Percentiles rank a stretch among this genome's conserved stretches.
These are phyloP conservation scores for Acleris emargana DNA, from an alignment of 2,888 invertebrate species.

Conservation along the genomic window DNA sequence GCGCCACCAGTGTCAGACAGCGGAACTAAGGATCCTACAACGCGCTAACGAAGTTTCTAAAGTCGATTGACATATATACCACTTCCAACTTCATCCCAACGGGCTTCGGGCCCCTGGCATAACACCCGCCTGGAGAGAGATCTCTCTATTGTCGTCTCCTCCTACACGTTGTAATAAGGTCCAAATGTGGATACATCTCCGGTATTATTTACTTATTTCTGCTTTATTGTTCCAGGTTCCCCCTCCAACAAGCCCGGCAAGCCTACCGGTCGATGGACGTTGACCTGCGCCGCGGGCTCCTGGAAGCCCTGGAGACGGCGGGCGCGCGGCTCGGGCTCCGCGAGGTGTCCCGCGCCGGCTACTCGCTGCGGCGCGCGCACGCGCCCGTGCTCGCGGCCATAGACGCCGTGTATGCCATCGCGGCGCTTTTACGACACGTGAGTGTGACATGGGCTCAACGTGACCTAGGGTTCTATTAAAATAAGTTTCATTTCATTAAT, in stretches of 20 bases:
- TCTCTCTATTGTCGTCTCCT: too few species aligned
- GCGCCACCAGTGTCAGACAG: too few species aligned
- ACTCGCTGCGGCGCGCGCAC: conserved; percentile 92
- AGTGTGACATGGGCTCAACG: conserved; percentile 33
- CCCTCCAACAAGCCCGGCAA: conserved; percentile 93
- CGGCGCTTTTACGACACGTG: conserved; percentile 90
- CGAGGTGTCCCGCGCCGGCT: conserved; percentile 89
- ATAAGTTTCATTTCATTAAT: too few species aligned
- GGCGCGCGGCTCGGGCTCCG: conserved; percentile 87
- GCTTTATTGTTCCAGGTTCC: conserved; percentile 82
- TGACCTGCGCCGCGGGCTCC: conserved; percentile 89
- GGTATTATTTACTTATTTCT: background rate
- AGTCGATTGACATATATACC: too few species aligned
- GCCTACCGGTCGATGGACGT: conserved; percentile 95
- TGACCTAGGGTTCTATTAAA: too few species aligned
- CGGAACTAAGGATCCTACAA: too few species aligned
- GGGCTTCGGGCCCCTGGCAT: too few species aligned
- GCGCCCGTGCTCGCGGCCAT: conserved; percentile 90
- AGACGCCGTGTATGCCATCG: conserved; percentile 91
- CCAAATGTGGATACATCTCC: too few species aligned
- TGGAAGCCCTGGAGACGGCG: conserved; percentile 86
- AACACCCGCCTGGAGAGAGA: too few species aligned
- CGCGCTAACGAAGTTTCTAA: too few species aligned
- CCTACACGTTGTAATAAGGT: too few species aligned
- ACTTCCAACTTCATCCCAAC: too few species aligned